Evolutionary conservation across 64 coral and sea anemone species (phyloP).

Genomic region (Astreopora myriophthalma): DNA sequence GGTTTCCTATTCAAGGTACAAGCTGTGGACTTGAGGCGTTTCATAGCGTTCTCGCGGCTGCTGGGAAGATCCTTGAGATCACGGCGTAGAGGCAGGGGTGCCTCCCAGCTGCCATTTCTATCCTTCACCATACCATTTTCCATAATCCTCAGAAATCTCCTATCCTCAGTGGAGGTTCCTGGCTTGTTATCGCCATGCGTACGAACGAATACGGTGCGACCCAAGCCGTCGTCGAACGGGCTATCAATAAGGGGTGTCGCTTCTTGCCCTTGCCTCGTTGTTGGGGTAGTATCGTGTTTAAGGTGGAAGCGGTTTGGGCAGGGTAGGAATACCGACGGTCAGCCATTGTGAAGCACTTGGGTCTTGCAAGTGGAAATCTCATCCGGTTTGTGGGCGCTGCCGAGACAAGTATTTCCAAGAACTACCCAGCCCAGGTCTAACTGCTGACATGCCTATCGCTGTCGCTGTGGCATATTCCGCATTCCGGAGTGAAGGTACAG

Average conservation of each 20-base stretch:
- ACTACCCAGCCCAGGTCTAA: conserved; percentile 32
- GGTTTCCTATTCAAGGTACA: not conserved
- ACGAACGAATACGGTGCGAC: not conserved
- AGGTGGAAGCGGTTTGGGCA: conserved; percentile 24
- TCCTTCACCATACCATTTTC: not conserved
- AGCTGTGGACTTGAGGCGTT: not conserved
- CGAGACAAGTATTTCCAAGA: conserved; percentile 7
- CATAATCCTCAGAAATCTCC: not conserved
- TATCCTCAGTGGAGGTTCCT: not conserved
- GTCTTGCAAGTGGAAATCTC: not conserved
- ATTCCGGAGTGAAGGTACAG: not conserved
- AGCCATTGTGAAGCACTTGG: conserved; percentile 8
- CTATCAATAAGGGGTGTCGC: not conserved
- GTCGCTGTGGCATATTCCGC: not conserved
- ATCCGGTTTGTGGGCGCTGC: not conserved
- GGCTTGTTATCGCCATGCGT: not conserved
- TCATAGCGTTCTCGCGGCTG: not conserved
- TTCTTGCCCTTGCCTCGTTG: not conserved
- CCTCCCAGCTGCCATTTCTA: not conserved
- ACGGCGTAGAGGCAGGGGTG: not conserved
- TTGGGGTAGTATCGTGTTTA: not conserved
- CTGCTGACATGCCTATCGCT: too few species aligned
- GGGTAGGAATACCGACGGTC: not conserved
- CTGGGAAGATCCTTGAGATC: not conserved
- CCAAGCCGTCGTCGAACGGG: not conserved